Base-by-base conservation (phyloP, 1,140 invertebrate species). In the Lanistes nyassanus region DNA sequence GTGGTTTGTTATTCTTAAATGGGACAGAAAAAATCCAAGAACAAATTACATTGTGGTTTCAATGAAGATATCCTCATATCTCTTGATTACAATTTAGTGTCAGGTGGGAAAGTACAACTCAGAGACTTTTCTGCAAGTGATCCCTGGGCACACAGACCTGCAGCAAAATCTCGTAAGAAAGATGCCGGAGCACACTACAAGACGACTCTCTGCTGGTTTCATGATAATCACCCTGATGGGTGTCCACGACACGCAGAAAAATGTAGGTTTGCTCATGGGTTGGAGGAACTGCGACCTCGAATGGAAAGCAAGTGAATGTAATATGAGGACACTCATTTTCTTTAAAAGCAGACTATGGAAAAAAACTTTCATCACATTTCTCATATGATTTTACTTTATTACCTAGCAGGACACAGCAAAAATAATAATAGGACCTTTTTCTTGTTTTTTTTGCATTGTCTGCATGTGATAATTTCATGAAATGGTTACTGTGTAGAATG, bases 181-280 rank as follows among this genome's bases (percentile, higher is more conserved):
- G 79, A 86, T 71, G 79, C 88, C 84, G 88, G 88, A 84, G 88
- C 82, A 80, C 85, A 79, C 85, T 84, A 77, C 0, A 87, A 84
- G 37, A 91, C 92, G 56, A 94, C 94, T 84, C 86, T 90, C 7
- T 99, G 97, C 87, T 98, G 95, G 93, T 98, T 98, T 90, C 91
- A 93, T 81, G 84, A 88, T 9, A 92, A 97, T 90, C 97, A 98
- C 91, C 96, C 96, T 5, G 91, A 96, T 87, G 95, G 95, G 0
- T 99, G 97, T 90, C 94, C 95, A 0, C 86, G 94, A 53, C 78
- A 82, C 13, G 90, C 91, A 56, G 87, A 90, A 31, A 86, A 91
- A 37, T 97, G 96, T 90, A 91, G 90, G 82, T 97, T 93, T 90
- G 91, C 92, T 87, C 96, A 98, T 85, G 84, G 86, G 42, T 31